These are phyloP conservation scores for Muscicapa adusta DNA, from an alignment of 2,113 vertebrate species.

Conservation along the genomic window DNA sequence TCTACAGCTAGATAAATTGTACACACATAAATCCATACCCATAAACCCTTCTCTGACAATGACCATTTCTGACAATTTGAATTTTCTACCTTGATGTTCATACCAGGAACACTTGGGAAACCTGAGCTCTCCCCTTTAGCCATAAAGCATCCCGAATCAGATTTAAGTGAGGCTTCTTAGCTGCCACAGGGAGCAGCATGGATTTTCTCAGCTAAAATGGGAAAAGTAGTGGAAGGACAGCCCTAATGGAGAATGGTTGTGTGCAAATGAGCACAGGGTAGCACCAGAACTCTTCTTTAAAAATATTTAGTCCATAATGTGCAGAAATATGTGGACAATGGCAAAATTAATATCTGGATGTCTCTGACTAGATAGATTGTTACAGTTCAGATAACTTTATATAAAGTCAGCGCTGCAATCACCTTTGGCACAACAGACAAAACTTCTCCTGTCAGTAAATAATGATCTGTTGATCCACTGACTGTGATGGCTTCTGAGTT, in stretches of 20 bases:
- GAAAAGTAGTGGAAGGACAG: not conserved
- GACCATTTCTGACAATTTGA: not conserved
- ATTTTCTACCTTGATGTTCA: not conserved
- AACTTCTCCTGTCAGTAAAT: not conserved
- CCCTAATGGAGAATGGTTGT: not conserved
- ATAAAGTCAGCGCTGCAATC: not conserved
- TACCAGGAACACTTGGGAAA: not conserved
- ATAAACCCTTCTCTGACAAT: not conserved
- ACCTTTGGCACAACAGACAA: not conserved
- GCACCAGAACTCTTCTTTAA: not conserved
- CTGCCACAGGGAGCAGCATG: not conserved
- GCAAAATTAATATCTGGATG: not conserved
- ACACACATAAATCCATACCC: not conserved
- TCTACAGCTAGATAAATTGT: too few species aligned
- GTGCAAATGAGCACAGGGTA: not conserved
- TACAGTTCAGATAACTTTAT: not conserved
- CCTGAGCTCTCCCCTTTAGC: not conserved
- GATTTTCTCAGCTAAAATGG: not conserved
- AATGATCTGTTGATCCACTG: not conserved
- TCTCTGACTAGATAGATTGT: not conserved
- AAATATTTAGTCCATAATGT: not conserved
- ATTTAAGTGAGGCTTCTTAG: not conserved
- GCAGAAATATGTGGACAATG: accelerated
- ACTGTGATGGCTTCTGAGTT: not conserved
- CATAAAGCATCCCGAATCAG: not conserved